A percentile compares a stretch with the other conserved stretches of the same genome.
These are phyloP conservation scores for Oscheius sp. DNA, from an alignment of 2,888 invertebrate genomes.

Conservation along the genomic window DNA sequence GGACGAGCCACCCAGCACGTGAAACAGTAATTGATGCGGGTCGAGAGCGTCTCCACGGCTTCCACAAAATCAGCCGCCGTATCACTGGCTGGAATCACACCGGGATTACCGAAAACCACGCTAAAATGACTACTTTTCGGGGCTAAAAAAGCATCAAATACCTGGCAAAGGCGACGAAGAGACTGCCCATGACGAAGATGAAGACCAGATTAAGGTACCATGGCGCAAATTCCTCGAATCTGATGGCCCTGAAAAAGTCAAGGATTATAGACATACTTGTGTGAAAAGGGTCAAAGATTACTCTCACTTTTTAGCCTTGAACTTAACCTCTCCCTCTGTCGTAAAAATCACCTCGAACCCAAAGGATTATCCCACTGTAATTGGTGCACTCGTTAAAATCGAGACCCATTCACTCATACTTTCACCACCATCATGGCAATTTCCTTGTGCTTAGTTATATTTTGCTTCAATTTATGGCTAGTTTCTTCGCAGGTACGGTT, in stretches of 20 bases:
- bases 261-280: not conserved
- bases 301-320: no score
- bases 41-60: constrained; percentile 47
- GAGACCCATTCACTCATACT: not conserved
- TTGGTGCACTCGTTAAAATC: constrained; percentile 7
- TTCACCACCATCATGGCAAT: not conserved
- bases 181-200: constrained; percentile 44
- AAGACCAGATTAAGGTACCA: constrained; percentile 63
- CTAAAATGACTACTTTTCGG: constrained; percentile 10
- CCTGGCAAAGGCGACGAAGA: constrained; percentile 44
- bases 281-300: no score
- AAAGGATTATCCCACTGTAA: constrained; percentile 16
- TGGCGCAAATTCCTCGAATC: constrained; percentile 58
- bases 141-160: not conserved
- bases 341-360: not conserved
- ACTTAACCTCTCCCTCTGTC: not conserved
- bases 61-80: constrained; percentile 46
- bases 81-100: constrained; percentile 42
- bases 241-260: constrained; percentile 47
- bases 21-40: constrained; percentile 53
- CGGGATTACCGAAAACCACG: constrained; percentile 49
- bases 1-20: constrained; percentile 51
- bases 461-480: not conserved
- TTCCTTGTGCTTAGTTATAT: not conserved
- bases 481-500: not conserved